These are phyloP conservation scores for Tridacna gigas DNA, from an alignment of 2,888 invertebrate genomes.

Conservation along the genomic window DNA sequence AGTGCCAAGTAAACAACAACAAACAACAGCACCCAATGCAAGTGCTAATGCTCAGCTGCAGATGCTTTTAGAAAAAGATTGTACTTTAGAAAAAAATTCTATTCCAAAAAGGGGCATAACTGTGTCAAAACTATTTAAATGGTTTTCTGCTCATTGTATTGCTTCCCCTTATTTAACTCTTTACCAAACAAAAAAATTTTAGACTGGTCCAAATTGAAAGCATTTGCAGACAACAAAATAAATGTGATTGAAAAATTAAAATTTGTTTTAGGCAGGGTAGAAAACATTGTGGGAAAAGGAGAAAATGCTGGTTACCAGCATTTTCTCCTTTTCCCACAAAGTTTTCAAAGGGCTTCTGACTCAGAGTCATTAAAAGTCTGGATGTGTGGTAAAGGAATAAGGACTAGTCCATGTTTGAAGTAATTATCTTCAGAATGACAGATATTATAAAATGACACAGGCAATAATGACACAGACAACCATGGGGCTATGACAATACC, in stretches of 20 bases:
- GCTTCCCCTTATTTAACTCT: background rate
- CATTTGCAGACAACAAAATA: background rate
- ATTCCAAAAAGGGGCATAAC: background rate
- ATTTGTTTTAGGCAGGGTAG: too few species aligned
- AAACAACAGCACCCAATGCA: background rate
- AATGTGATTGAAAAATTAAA: background rate
- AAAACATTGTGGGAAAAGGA: conserved; percentile 7
- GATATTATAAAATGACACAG: too few species aligned
- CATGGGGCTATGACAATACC: too few species aligned
- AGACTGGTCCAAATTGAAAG: background rate
- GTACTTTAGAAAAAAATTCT: background rate
- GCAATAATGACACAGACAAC: too few species aligned
- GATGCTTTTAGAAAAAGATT: background rate
- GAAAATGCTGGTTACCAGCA: conserved; percentile 5
- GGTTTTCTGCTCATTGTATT: background rate
- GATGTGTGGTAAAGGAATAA: background rate
- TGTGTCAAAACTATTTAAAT: background rate
- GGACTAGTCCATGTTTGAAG: too few species aligned
- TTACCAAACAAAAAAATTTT: background rate
- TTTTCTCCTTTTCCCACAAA: background rate
- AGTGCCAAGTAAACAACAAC: background rate
- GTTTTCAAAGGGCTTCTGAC: background rate
- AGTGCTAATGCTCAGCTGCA: background rate
- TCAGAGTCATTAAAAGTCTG: background rate
- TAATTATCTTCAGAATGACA: background rate